Base-by-base conservation (phyloP, 2,113 vertebrate species). In the Malurus cyaneus region DNA sequence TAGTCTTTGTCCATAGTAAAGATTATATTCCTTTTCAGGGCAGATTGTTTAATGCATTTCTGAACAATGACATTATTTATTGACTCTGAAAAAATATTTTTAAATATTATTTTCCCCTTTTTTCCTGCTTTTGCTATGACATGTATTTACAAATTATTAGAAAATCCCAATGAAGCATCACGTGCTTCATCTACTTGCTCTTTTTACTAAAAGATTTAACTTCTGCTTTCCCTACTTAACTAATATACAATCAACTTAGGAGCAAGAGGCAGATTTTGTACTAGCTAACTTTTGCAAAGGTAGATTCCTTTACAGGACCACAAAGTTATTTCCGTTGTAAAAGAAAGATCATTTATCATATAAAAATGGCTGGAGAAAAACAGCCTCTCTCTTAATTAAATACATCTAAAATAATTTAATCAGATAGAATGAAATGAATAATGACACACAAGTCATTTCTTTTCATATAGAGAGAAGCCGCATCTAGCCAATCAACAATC, bases 341-440 rank as follows among this genome's bases (percentile, higher is more conserved):
- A 89, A 81, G 23, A 67, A 71, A 71, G 14, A 5, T 25, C 0
- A 5, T 53, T n/a, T 3, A 54, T 84, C 20, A 31, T 29, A 39
- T 5, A 74, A 78, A 93, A 86, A 44, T 23, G 21, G 7, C 29
- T 79, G 46, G 3, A 76, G 18, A 53, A 83, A 80, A 80, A 8
- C 23, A 93, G 24, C n/a, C 8, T 91, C 6, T 78, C 5, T 87
- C 47, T 59, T 81, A 89, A 92, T 91, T 92, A 94, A 92, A 46
- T 8, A 65, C 9, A 92, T 90, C 20, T 56, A 67, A 83, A 92
- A 61, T 61, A 47, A 59, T 90, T 84, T 91, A 50, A 78, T 54
- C 9, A 77, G 34, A 44, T 17, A 56, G 26, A 80, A 72, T 34
- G 1, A 39, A 82, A 93, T 47, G 0, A 77, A 52, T 80, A 76